Percentiles rank a stretch among this genome's conserved stretches.
phyloP scores from a whole-genome alignment of 2,113 vertebrate genomes.

The Oncorhynchus keta region DNA sequence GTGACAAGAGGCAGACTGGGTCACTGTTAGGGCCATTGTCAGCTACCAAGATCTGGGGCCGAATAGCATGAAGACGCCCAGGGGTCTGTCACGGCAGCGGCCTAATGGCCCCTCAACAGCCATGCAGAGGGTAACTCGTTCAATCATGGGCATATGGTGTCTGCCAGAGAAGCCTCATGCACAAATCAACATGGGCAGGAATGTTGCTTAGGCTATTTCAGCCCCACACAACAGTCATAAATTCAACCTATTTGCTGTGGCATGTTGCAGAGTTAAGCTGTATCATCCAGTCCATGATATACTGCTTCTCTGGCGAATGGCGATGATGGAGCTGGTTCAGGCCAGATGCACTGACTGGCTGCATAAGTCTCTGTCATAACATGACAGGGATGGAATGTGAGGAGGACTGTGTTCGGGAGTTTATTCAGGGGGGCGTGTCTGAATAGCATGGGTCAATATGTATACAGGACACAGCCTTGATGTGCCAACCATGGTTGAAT shows the following conservation, averaged over 20 bases:
- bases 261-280: constrained; percentile 2
- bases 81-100: not conserved
- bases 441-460: too few species aligned
- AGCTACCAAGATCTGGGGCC: not conserved
- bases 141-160: not conserved
- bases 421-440: not conserved
- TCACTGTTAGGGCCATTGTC: not conserved
- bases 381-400: not conserved
- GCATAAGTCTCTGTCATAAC: not conserved
- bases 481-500: too few species aligned
- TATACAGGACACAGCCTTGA: too few species aligned
- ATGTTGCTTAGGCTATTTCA: not conserved
- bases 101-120: not conserved
- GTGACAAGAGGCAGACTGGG: constrained; percentile 4
- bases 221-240: not conserved
- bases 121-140: not conserved
- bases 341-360: not conserved
- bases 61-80: not conserved
- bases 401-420: not conserved
- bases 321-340: not conserved
- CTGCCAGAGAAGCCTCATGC: not conserved
- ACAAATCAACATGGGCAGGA: not conserved
- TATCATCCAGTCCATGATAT: not conserved
- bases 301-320: not conserved
- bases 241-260: not conserved